Percentiles rank a stretch among this genome's conserved stretches.
These are phyloP conservation scores for Podilymbus podiceps DNA, from an alignment of 2,113 vertebrate species.

Conservation along the genomic window DNA sequence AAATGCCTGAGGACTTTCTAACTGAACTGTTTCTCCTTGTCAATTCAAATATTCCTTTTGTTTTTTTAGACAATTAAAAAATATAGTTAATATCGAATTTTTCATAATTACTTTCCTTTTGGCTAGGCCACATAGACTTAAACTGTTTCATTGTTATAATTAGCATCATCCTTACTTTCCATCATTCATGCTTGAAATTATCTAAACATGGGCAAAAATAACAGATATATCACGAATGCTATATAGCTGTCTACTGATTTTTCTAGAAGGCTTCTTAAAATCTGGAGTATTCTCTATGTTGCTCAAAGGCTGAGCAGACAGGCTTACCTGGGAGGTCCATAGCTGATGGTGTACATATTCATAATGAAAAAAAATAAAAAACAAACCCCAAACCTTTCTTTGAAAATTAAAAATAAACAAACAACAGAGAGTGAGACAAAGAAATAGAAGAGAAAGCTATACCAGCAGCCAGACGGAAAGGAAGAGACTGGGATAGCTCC, in stretches of 20 bases:
- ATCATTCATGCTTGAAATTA: background rate
- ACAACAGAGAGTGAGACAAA: background rate
- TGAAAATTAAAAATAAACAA: background rate
- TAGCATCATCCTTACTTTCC: background rate
- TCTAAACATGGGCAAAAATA: background rate
- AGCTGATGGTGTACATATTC: background rate
- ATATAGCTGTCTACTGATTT: background rate
- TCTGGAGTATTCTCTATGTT: background rate
- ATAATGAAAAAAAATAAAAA: background rate
- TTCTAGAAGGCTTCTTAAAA: background rate
- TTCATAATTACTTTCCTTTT: background rate
- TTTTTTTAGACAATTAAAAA: background rate
- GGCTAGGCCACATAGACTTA: background rate
- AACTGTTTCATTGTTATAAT: background rate
- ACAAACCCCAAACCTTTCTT: background rate
- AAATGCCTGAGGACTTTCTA: background rate
- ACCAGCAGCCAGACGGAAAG: background rate
- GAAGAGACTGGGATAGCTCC: background rate
- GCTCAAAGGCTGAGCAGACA: background rate
- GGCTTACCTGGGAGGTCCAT: background rate
- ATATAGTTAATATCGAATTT: background rate
- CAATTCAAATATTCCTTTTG: background rate
- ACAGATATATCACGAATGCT: background rate
- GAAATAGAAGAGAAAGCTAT: background rate
- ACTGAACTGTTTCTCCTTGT: background rate